phyloP scores from a whole-genome alignment of 2,113 vertebrate species.

The Boleophthalmus pectinirostris region DNA sequence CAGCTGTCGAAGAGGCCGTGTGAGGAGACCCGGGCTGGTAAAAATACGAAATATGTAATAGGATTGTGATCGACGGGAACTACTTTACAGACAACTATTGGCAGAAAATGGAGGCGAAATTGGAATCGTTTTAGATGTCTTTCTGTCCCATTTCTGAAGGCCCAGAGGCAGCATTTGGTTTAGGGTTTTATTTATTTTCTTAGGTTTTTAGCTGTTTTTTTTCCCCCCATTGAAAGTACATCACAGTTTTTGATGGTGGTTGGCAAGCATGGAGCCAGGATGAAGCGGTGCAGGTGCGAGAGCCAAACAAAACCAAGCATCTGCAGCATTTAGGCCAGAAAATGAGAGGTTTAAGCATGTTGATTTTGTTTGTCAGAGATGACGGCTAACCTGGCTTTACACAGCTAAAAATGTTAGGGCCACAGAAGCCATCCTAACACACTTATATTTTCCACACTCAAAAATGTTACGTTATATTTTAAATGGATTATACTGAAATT shows the following conservation, averaged over 20 bases:
- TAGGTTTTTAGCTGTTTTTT: background rate
- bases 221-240: background rate
- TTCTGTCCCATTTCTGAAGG: slow-evolving; percentile 47
- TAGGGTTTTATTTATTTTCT: slow-evolving; percentile 15
- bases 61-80: slow-evolving; percentile 52
- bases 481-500: no score
- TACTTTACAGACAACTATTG: slow-evolving; percentile 60
- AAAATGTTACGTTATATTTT: no score
- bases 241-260: slow-evolving; percentile 27
- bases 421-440: no score
- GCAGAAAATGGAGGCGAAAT: slow-evolving; percentile 56
- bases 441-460: no score
- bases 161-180: slow-evolving; percentile 16
- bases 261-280: slow-evolving; percentile 44
- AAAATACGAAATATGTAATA: slow-evolving; percentile 69
- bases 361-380: background rate
- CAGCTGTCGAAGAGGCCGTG: slow-evolving; percentile 60
- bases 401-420: background rate
- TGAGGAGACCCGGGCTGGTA: slow-evolving; percentile 59
- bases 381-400: background rate
- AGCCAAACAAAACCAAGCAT: slow-evolving; percentile 42
- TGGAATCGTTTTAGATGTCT: slow-evolving; percentile 62
- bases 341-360: slow-evolving; percentile 34
- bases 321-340: slow-evolving; percentile 43
- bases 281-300: slow-evolving; percentile 62